Base-by-base conservation (phyloP, 2,888 invertebrate species). In the Encarsia formosa region DNA sequence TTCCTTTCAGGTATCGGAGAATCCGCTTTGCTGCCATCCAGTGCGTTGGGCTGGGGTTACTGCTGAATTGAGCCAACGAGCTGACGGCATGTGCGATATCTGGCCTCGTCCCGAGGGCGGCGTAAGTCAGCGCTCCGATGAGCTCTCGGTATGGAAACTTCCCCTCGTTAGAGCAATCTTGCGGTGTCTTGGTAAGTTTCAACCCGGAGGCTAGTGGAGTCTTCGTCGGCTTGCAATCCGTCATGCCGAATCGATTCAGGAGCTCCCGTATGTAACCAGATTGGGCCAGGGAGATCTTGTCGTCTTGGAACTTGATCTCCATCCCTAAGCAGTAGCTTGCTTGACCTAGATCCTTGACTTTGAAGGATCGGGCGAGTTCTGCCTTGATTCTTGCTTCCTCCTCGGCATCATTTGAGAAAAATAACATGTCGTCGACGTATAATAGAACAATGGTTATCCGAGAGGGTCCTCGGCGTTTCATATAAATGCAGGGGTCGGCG, bases 1-100 rank as follows among this genome's bases (percentile, higher is more conserved):
- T 67, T 16, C 57, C 59, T 44, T 60, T 61, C 13, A 68, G 38
- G 41, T 71, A 71, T 3, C 65, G 53, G 4, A 71, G 46, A 0
- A 69, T 60, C 3, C 37, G 8, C 44, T 53, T 9, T 40, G 49
- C 37, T 5, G 51, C 54, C 2, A 23, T 34, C 47, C 51, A 55
- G 31, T 55, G 54, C 3, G 15, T 24, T 9, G 31, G 32, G 6
- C 39, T 37, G 18, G 31, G 47, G 29, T 40, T 43, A 11, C 29
- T 29, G 18, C 44, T 54, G 35, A 29, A 56, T 31, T 52, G 53
- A 24, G 44, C 41, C 16, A 58, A 35, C 24, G 37, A 38, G 22
- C 52, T 58, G 1, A 50, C 48, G n/a, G 42, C 32, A 16, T 52
- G 40, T 11, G 56, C 37, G 4, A 58, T 58, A 31, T 53, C 56